Conservation (phyloP, 2,113 vertebrate genomes). For the Halichoeres trimaculatus region DNA sequence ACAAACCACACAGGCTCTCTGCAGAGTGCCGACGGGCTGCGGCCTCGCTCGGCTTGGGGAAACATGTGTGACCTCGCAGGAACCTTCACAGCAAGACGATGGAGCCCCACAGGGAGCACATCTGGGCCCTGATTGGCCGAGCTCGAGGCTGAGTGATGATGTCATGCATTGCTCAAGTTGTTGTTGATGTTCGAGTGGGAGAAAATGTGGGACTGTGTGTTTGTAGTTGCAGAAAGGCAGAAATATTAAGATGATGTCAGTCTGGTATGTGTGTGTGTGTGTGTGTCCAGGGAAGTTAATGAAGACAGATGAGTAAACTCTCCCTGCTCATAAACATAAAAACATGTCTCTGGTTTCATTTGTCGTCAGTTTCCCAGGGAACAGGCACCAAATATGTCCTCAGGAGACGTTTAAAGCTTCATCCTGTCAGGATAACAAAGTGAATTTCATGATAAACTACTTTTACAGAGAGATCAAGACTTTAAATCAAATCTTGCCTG, state of each 20-base stretch:
- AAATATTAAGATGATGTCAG: slow-evolving; percentile 1
- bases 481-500: too few species aligned
- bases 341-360: background rate
- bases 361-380: background rate
- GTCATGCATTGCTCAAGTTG: slow-evolving; percentile 55
- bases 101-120: slow-evolving; percentile 10
- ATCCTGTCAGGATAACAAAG: background rate
- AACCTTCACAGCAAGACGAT: slow-evolving; percentile 31
- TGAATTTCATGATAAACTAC: background rate
- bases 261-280: slow-evolving; percentile 17
- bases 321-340: background rate
- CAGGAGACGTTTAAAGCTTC: background rate
- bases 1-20: slow-evolving; percentile 34
- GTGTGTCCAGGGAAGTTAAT: background rate
- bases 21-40: background rate
- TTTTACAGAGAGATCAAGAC: too few species aligned
- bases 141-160: slow-evolving; percentile 32
- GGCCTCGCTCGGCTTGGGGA: background rate
- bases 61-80: slow-evolving; percentile 16
- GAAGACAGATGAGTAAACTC: background rate
- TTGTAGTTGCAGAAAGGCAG: background rate
- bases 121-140: slow-evolving; percentile 35
- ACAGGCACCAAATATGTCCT: background rate
- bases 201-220: slow-evolving; percentile 13
- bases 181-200: slow-evolving; percentile 31